These are phyloP conservation scores for Edolisoma coerulescens DNA, from an alignment of 2,113 vertebrate genomes.

Conservation along the genomic window DNA sequence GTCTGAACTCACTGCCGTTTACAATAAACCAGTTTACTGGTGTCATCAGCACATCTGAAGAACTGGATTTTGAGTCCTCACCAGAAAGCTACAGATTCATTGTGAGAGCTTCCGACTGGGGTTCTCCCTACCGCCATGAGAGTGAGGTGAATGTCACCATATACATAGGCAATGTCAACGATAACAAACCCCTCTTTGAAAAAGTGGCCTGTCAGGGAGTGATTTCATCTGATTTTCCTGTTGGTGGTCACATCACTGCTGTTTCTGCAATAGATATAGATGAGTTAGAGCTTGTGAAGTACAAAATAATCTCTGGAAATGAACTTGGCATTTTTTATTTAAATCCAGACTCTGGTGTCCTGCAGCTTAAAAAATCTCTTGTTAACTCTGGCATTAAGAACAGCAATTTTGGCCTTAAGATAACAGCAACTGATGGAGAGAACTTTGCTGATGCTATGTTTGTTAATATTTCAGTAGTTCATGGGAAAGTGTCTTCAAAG, in stretches of 20 bases:
- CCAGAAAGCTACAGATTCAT: constrained; percentile 89
- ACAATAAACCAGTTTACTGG: constrained; percentile 95
- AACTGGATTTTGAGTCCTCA: constrained; percentile 93
- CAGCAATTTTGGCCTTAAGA: constrained; percentile 84
- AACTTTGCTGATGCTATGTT: constrained; percentile 93
- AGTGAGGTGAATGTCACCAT: constrained; percentile 93
- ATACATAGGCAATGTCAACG: constrained; percentile 89
- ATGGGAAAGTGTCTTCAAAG: constrained; percentile 84
- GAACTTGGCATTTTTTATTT: constrained; percentile 90
- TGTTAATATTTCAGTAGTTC: constrained; percentile 90
- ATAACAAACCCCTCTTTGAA: constrained; percentile 95
- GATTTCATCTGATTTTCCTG: constrained; percentile 87
- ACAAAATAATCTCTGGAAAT: constrained; percentile 95
- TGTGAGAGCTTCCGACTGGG: constrained; percentile 97
- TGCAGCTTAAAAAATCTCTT: constrained; percentile 84
- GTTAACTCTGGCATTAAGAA: constrained; percentile 80
- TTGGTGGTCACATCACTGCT: constrained; percentile 89
- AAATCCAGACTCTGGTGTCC: constrained; percentile 93
- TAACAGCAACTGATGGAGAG: constrained; percentile 95
- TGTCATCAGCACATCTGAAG: constrained; percentile 84
- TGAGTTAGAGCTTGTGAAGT: constrained; percentile 92
- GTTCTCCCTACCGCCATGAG: constrained; percentile 93
- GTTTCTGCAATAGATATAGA: constrained; percentile 96
- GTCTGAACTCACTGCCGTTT: constrained; percentile 85
- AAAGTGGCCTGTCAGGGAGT: constrained; percentile 91